A percentile compares a stretch with the other conserved stretches of the same genome.
These are phyloP conservation scores for Eleginops maclovinus DNA, from an alignment of 2,113 vertebrate genomes.

Conservation along the genomic window DNA sequence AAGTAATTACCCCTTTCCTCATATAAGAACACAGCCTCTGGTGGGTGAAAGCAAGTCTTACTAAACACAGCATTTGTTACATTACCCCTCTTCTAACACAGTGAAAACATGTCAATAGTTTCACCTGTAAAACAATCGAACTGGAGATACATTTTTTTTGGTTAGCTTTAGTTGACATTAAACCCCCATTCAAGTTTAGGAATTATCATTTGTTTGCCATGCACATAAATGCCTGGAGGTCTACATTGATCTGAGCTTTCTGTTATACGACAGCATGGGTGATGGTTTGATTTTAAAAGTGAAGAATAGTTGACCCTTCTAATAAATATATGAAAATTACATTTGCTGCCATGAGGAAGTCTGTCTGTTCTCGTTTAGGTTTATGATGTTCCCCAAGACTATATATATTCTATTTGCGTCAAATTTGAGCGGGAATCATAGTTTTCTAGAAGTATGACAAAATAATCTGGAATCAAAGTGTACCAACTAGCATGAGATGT, in stretches of 20 bases:
- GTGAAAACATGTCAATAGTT: neutral
- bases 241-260: neutral
- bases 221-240: neutral
- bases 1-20: neutral
- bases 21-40: neutral
- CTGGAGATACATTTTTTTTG: conserved; percentile 3
- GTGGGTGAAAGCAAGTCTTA: neutral
- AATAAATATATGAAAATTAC: too few relatives aligned
- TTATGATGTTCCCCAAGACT: neutral
- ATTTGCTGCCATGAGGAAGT: too few relatives aligned
- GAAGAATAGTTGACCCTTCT: neutral
- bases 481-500: neutral
- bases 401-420: neutral
- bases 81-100: neutral
- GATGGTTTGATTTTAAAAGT: neutral
- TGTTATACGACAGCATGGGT: neutral
- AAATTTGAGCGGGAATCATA: neutral
- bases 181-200: neutral
- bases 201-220: neutral
- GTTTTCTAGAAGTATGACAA: too few relatives aligned
- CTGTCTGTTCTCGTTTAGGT: neutral
- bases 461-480: neutral
- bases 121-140: conserved; percentile 7
- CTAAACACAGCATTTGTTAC: neutral
- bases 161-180: conserved; percentile 5